Conservation (phyloP, 2,113 vertebrate genomes). For the Mormyrus iriodes region DNA sequence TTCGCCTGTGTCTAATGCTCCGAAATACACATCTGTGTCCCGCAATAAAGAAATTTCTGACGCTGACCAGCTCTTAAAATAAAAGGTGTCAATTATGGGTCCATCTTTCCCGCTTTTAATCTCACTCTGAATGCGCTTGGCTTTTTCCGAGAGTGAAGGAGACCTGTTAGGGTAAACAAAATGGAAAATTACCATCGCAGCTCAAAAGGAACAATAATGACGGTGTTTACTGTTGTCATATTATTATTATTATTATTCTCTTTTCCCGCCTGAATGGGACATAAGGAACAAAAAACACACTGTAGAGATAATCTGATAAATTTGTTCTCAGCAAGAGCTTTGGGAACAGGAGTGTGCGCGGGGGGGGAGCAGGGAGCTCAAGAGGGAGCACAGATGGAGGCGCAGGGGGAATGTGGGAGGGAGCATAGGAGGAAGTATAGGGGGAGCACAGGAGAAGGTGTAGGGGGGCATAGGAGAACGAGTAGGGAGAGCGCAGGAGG, state of each 20-base stretch:
- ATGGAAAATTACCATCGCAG: not conserved
- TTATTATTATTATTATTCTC: constrained; percentile 14
- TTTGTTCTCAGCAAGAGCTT: not conserved
- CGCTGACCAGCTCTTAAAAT: constrained; percentile 17
- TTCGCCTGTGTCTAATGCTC: constrained; percentile 1
- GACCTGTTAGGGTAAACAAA: constrained; percentile 16
- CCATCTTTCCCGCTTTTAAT: constrained; percentile 18
- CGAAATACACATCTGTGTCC: not conserved
- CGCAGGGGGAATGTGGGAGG: not conserved
- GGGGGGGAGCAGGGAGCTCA: not conserved
- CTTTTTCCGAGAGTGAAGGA: not conserved
- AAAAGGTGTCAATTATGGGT: constrained; percentile 2
- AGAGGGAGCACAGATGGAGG: not conserved
- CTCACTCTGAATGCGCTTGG: constrained; percentile 5
- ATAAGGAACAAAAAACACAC: not conserved
- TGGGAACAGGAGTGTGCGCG: not conserved
- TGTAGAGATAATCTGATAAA: constrained; percentile 6
- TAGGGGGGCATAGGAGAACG: too few species aligned
- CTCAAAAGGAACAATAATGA: constrained; percentile 9
- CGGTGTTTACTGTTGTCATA: constrained; percentile 10
- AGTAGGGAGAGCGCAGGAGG: too few species aligned
- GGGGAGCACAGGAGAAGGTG: not conserved
- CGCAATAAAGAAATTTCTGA: not conserved
- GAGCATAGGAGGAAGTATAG: not conserved
- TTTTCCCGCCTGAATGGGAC: not conserved